Conservation (phyloP, 2,888 invertebrate genomes). For the Pachymerium ferrugineum region DNA sequence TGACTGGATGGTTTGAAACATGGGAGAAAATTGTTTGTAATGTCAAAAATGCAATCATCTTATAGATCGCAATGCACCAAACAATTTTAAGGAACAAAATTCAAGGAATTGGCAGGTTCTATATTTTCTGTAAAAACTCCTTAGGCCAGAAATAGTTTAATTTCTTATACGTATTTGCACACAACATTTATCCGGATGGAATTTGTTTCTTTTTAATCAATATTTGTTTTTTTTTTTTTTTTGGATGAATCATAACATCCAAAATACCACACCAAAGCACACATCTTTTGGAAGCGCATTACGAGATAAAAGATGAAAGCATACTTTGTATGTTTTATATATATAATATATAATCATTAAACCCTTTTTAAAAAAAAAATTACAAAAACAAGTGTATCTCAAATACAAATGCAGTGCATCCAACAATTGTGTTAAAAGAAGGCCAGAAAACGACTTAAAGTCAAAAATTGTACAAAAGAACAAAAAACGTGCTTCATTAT, state of each 20-base stretch:
- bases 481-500: neutral
- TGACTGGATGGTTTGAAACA: neutral
- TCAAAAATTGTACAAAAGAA: neutral
- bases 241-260: too few species aligned
- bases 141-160: neutral
- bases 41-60: neutral
- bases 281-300: neutral
- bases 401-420: neutral
- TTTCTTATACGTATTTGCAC: neutral
- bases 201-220: neutral
- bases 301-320: constrained; percentile 7
- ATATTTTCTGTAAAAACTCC: too few species aligned
- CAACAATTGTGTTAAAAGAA: neutral
- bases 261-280: neutral
- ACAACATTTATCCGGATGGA: neutral
- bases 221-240: too few species aligned
- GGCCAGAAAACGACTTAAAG: neutral
- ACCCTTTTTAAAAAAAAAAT: too few species aligned
- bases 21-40: neutral
- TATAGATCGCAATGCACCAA: neutral
- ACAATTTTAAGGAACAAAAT: too few species aligned
- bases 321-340: too few species aligned
- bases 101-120: too few species aligned
- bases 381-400: neutral
- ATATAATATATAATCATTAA: too few species aligned